A percentile compares a stretch with the other conserved stretches of the same genome.
Conservation (phyloP, 1,140 invertebrate species). For the Acromyrmex echinatior region DNA sequence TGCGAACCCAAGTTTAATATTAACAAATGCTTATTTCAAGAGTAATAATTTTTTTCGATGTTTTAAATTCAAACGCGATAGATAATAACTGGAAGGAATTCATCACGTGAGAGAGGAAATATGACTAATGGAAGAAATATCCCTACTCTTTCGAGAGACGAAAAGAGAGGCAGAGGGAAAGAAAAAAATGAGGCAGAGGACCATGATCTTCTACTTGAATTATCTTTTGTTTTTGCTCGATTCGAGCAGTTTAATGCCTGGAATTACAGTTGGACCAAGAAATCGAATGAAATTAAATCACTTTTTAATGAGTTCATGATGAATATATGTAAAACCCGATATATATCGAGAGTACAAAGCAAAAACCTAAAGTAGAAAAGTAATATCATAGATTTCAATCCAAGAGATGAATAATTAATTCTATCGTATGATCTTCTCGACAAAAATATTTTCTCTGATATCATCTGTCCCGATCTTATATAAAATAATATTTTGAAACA, state of each 20-base stretch:
- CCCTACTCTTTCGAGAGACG: constrained; percentile 10
- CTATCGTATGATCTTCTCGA: not conserved
- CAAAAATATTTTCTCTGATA: not conserved
- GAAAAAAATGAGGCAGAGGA: not conserved
- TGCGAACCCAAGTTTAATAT: constrained; percentile 13
- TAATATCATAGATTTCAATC: constrained; percentile 1
- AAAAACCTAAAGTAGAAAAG: not conserved
- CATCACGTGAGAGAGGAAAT: constrained; percentile 5
- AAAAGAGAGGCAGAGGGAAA: not conserved
- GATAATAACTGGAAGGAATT: not conserved
- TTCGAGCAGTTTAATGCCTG: not conserved
- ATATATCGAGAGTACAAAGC: not conserved
- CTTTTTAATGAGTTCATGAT: not conserved
- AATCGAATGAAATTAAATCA: constrained; percentile 64
- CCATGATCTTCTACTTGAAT: constrained; percentile 23
- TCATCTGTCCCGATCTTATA: not conserved
- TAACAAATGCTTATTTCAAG: not conserved
- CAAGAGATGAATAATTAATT: constrained; percentile 17
- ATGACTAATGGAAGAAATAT: constrained; percentile 63
- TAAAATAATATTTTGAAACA: not conserved
- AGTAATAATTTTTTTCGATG: not conserved
- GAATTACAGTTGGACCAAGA: not conserved
- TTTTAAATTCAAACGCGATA: not conserved
- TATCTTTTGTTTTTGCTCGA: not conserved
- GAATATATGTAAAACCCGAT: no score